These are phyloP conservation scores for Lutjanus argentimaculatus DNA, from an alignment of 2,797 vertebrate species.

Conservation along the genomic window DNA sequence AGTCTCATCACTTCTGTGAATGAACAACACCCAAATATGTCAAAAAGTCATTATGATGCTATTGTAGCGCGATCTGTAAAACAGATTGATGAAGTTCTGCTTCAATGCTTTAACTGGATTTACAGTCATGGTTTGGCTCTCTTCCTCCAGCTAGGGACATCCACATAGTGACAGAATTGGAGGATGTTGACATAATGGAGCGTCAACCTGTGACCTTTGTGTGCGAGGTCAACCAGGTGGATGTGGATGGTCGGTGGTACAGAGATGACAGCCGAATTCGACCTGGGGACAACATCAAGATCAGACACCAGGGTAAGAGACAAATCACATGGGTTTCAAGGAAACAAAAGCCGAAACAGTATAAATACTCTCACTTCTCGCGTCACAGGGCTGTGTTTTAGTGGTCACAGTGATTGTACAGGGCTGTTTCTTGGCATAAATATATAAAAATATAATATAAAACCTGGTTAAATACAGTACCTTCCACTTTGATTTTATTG, in stretches of 20 bases:
- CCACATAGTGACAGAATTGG: conserved; percentile 88
- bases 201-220: conserved; percentile 88
- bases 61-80: background rate
- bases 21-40: background rate
- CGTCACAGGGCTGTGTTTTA: background rate
- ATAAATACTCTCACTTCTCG: background rate
- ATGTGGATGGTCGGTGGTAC: conserved; percentile 95
- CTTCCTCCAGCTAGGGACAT: conserved; percentile 89
- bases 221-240: conserved; percentile 93
- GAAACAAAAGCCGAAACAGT: background rate
- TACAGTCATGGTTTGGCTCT: conserved; percentile 33
- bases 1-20: background rate
- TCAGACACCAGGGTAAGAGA: conserved; percentile 90
- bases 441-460: background rate
- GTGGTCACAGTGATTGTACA: background rate
- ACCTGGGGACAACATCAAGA: conserved; percentile 90
- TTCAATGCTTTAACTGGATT: conserved; percentile 13
- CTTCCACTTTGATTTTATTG: conserved; percentile 40
- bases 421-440: background rate
- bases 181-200: conserved; percentile 91
- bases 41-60: background rate
- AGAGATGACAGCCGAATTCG: conserved; percentile 89
- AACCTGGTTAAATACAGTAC: background rate
- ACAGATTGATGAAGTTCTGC: background rate
- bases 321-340: background rate